These are phyloP conservation scores for Dipodomys stephensi DNA, from an alignment of 2,113 vertebrate genomes.

Conservation along the genomic window DNA sequence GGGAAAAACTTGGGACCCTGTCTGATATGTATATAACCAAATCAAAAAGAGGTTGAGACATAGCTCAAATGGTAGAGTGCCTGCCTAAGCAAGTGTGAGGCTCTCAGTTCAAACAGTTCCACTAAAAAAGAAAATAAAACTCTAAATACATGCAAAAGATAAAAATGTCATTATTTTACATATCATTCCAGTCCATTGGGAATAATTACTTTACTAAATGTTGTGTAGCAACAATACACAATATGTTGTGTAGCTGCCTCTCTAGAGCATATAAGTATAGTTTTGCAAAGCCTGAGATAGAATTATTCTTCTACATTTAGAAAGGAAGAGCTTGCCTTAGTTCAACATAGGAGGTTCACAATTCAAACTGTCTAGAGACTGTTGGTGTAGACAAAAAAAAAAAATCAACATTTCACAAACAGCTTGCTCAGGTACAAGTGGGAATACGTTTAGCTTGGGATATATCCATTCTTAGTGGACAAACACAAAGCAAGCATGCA, in stretches of 20 bases:
- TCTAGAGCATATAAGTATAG: not conserved
- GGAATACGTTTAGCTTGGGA: not conserved
- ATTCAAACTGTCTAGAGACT: not conserved
- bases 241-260: not conserved
- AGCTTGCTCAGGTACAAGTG: not conserved
- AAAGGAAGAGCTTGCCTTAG: not conserved
- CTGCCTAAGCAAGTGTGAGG: too few species aligned
- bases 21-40: too few species aligned
- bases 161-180: not conserved
- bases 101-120: too few species aligned
- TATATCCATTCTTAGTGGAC: not conserved
- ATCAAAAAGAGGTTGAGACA: too few species aligned
- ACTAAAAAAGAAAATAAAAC: too few species aligned
- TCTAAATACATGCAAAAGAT: not conserved
- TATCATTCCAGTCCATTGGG: not conserved
- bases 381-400: too few species aligned
- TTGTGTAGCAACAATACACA: not conserved
- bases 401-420: not conserved
- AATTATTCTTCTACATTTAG: not conserved
- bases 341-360: not conserved
- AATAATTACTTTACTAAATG: not conserved
- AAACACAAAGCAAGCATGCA: not conserved
- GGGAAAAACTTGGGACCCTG: too few species aligned
- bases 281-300: not conserved
- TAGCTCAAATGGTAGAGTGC: too few species aligned